phyloP scores from a whole-genome alignment of 2,888 invertebrate genomes.

The Campopleginae sp. region DNA sequence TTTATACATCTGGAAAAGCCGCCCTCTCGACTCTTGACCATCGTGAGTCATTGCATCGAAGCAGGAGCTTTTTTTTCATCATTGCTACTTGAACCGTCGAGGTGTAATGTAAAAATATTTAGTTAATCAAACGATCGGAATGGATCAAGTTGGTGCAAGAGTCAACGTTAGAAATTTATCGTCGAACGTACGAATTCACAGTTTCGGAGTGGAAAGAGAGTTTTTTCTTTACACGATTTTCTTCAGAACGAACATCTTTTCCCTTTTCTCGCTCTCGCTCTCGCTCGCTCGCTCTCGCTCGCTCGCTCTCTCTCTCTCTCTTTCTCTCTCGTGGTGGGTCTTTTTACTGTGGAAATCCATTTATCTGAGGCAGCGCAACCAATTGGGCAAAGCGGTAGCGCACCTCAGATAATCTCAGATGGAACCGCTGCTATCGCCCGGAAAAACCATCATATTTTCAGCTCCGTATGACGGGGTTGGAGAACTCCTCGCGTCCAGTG shows the following conservation, averaged over 20 bases:
- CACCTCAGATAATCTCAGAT: constrained; percentile 84
- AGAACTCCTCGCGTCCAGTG: constrained; percentile 89
- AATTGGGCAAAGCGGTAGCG: constrained; percentile 78
- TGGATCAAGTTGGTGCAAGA: constrained; percentile 5
- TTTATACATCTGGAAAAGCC: constrained; percentile 7
- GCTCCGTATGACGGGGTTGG: constrained; percentile 91
- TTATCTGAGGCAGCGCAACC: constrained; percentile 82
- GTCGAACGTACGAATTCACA: constrained; percentile 9
- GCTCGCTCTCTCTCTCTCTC: neutral
- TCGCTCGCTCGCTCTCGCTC: neutral
- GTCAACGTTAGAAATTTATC: constrained; percentile 6
- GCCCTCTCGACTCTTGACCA: neutral
- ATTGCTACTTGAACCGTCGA: constrained; percentile 34
- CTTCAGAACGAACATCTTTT: neutral
- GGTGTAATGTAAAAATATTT: constrained; percentile 53
- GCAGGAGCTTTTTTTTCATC: constrained; percentile 7
- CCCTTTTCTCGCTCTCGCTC: neutral
- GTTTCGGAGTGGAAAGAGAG: constrained; percentile 7
- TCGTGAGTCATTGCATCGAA: constrained; percentile 41
- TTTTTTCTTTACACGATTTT: constrained; percentile 18
- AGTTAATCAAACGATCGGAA: constrained; percentile 9
- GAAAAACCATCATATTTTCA: constrained; percentile 92
- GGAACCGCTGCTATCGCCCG: constrained; percentile 90
- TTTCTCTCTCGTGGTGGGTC: neutral
- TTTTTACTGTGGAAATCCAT: constrained; percentile 15